A percentile compares a stretch with the other conserved stretches of the same genome.
Conservation (phyloP, 2,113 vertebrate genomes). For the Varanus salvator region DNA sequence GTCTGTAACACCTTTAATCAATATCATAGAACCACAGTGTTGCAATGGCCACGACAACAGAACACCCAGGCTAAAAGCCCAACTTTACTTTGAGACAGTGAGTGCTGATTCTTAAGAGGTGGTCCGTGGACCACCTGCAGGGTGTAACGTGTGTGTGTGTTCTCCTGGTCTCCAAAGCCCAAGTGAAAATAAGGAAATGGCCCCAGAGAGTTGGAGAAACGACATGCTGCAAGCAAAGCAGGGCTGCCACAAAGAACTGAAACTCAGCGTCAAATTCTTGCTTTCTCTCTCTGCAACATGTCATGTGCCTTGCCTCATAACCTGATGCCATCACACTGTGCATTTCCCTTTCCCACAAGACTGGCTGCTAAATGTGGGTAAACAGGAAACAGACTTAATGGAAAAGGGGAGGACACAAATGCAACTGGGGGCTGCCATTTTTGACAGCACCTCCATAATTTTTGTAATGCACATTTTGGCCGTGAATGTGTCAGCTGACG, state of each 20-base stretch:
- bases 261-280: neutral
- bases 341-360: neutral
- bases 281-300: neutral
- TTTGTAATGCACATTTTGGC: neutral
- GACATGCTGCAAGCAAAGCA: no score
- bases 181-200: neutral
- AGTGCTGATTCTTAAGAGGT: neutral
- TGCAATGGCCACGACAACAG: neutral
- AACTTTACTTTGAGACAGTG: neutral
- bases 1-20: no score
- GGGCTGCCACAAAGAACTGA: neutral
- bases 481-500: neutral
- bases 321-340: neutral
- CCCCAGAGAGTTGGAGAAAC: neutral
- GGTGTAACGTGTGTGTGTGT: neutral
- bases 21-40: no score
- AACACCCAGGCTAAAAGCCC: neutral
- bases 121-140: neutral
- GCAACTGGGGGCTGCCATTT: neutral
- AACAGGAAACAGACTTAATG: neutral
- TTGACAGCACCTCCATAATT: neutral
- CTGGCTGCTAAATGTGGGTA: neutral
- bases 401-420: neutral
- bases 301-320: neutral
- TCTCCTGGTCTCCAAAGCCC: neutral